phyloP scores from a whole-genome alignment of 2,797 vertebrate genomes.

The Poeciliopsis paucimaculata region DNA sequence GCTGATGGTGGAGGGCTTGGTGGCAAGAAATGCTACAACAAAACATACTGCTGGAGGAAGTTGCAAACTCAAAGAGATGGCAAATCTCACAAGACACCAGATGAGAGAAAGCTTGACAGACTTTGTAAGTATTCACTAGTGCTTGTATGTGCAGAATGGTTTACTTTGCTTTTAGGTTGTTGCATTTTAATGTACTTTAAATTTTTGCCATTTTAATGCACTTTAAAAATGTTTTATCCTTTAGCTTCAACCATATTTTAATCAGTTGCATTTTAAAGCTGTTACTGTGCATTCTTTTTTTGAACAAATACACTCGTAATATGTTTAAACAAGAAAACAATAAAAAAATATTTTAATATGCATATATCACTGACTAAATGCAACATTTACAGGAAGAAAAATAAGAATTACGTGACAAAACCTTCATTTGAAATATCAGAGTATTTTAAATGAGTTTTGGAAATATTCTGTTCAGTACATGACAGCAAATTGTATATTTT shows the following conservation, averaged over 20 bases:
- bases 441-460: background rate
- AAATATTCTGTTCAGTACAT: background rate
- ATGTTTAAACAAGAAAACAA: background rate
- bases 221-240: background rate
- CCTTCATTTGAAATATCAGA: background rate
- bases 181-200: background rate
- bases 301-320: background rate
- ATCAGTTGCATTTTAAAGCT: background rate
- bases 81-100: background rate
- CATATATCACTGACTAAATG: background rate
- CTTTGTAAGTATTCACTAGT: conserved; percentile 58
- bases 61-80: conserved; percentile 35
- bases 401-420: background rate
- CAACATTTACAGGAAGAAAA: background rate
- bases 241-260: background rate
- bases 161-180: background rate
- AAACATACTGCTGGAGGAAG: background rate
- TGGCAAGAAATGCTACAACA: conserved; percentile 10
- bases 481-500: background rate
- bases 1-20: conserved; percentile 29
- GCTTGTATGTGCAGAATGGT: background rate
- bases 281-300: background rate
- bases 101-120: conserved; percentile 2
- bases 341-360: background rate
- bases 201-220: background rate